These are phyloP conservation scores for Nyleta sp. DNA, from an alignment of 2,888 invertebrate species.

Conservation along the genomic window DNA sequence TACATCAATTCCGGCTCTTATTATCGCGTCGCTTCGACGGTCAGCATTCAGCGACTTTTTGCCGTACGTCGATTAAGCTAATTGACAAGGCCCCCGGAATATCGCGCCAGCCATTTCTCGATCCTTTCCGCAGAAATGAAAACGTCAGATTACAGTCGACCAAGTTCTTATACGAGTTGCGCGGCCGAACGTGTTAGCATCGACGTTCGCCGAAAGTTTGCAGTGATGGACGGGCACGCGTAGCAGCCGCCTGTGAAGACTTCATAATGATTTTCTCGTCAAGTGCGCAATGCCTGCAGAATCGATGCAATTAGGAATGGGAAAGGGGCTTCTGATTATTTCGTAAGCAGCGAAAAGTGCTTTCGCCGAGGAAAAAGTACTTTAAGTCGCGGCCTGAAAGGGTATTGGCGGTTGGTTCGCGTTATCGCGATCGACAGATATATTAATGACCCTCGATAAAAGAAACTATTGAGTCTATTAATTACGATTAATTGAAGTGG, in stretches of 20 bases:
- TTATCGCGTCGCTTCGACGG: slow-evolving; percentile 17
- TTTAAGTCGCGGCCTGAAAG: background rate
- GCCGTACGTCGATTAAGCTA: slow-evolving; percentile 45
- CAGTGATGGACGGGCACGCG: slow-evolving; percentile 70
- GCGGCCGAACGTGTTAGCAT: slow-evolving; percentile 45
- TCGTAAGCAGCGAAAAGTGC: slow-evolving; percentile 31
- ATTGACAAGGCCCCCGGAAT: slow-evolving; percentile 34
- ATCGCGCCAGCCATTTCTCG: slow-evolving; percentile 17
- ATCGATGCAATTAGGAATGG: slow-evolving; percentile 36
- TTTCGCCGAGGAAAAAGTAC: slow-evolving; percentile 3
- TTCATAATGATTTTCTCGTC: slow-evolving; percentile 67
- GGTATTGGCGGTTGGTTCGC: background rate
- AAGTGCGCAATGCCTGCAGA: slow-evolving; percentile 16
- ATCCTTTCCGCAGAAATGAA: slow-evolving; percentile 41
- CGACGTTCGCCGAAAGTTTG: slow-evolving; percentile 52
- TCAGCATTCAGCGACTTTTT: slow-evolving; percentile 29
- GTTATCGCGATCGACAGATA: slow-evolving; percentile 5
- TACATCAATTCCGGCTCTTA: slow-evolving; percentile 43
- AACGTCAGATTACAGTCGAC: slow-evolving; percentile 53
- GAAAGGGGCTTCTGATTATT: slow-evolving; percentile 26
- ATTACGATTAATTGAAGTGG: slow-evolving; percentile 19
- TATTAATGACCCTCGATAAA: slow-evolving; percentile 28
- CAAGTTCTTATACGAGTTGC: slow-evolving; percentile 47
- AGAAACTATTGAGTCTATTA: slow-evolving; percentile 17
- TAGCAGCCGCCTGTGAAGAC: slow-evolving; percentile 57